Evolutionary conservation across 2,797 vertebrate genomes (phyloP).

Genomic region (Tachyglossus aculeatus): DNA sequence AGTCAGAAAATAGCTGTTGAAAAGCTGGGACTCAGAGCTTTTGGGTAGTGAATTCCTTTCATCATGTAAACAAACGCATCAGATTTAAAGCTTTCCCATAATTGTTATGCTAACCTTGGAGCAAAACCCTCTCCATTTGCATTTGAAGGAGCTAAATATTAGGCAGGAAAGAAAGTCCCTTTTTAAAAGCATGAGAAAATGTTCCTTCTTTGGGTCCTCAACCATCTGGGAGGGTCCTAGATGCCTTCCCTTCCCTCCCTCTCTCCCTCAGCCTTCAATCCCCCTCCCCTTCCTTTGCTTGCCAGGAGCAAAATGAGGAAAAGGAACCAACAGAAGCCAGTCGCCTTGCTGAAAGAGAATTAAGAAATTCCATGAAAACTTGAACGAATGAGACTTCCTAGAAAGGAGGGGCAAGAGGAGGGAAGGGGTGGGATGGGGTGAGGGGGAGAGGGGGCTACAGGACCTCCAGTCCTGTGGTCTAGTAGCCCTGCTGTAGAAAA

Average conservation of each 20-base stretch:
- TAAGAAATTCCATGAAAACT: conserved; percentile 72
- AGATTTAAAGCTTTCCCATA: conserved; percentile 98
- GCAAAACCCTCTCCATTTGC: conserved; percentile 95
- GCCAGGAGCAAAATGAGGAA: conserved; percentile 68
- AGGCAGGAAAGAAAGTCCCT: conserved; percentile 94
- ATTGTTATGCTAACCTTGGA: conserved; percentile 99
- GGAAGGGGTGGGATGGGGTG: neutral
- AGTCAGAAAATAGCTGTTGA: conserved; percentile 81
- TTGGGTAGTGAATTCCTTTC: conserved; percentile 86
- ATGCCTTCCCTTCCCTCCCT: conserved; percentile 69
- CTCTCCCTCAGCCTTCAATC: conserved; percentile 51
- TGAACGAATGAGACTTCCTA: conserved; percentile 71
- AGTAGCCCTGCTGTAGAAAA: conserved; percentile 51
- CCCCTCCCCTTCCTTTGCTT: conserved; percentile 72
- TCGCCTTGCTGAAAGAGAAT: conserved; percentile 72
- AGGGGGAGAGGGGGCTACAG: conserved; percentile 18
- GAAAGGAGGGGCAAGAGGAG: conserved; percentile 37
- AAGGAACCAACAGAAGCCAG: conserved; percentile 60
- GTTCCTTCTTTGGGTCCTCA: conserved; percentile 83
- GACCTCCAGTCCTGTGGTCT: conserved; percentile 47
- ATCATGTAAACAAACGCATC: conserved; percentile 95
- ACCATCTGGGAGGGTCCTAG: conserved; percentile 91
- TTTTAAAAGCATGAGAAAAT: conserved; percentile 97
- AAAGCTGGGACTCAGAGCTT: conserved; percentile 80
- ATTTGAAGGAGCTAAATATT: conserved; percentile 99